Percentiles rank a stretch among this genome's conserved stretches.
Conservation (phyloP, 2,888 invertebrate species). For the Rotaria magnacalcarata region DNA sequence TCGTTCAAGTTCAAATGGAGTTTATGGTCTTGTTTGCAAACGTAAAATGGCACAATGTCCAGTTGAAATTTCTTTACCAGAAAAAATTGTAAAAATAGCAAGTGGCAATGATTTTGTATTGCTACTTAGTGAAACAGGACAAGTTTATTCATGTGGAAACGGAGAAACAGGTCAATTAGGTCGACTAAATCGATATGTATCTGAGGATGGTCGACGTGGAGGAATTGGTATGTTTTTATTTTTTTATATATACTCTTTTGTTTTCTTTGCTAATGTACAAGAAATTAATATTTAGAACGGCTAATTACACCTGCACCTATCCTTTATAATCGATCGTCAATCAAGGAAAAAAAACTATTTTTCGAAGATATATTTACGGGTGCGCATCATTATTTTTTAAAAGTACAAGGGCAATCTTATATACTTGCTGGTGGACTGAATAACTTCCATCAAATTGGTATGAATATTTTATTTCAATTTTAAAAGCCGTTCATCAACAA, state of each 20-base stretch:
- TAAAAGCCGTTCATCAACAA: not conserved
- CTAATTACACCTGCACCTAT: conserved; percentile 31
- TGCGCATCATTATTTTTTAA: conserved; percentile 42
- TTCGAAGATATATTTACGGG: conserved; percentile 39
- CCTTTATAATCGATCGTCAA: not conserved
- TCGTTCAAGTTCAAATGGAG: conserved; percentile 37
- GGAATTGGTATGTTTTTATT: conserved; percentile 54
- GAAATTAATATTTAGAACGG: not conserved
- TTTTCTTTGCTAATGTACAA: not conserved
- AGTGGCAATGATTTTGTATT: conserved; percentile 89
- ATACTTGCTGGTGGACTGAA: conserved; percentile 44
- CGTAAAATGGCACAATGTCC: conserved; percentile 40
- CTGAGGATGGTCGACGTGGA: conserved; percentile 64
- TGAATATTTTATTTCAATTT: not conserved
- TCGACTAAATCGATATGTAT: conserved; percentile 71
- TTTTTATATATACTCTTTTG: not conserved
- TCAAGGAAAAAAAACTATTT: not conserved
- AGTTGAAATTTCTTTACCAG: conserved; percentile 41
- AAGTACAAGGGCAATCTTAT: conserved; percentile 38
- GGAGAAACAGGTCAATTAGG: conserved; percentile 92
- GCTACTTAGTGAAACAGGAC: conserved; percentile 76
- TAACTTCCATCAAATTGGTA: conserved; percentile 45
- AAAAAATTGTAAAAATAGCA: conserved; percentile 72
- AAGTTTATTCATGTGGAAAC: conserved; percentile 77
- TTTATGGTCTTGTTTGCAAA: conserved; percentile 36